Base-by-base conservation (phyloP, 2,113 vertebrate species). In the Procavia capensis region DNA sequence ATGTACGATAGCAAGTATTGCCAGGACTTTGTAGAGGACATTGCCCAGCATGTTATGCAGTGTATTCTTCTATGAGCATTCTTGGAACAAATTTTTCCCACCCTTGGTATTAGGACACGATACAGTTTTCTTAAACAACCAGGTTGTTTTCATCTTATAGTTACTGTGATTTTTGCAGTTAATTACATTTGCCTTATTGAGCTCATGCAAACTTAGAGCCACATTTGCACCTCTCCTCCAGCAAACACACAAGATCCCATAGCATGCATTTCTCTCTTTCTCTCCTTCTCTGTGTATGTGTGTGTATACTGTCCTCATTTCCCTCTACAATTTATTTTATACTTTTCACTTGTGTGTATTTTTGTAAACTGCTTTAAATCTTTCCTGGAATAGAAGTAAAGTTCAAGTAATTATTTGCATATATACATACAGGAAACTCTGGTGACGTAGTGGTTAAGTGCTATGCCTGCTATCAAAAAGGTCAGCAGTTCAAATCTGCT, bases 281-380 rank as follows among this genome's bases (percentile, higher is more conserved):
- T n/a, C n/a, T n/a, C n/a, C n/a, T n/a, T n/a, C n/a, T n/a, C 27
- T 25, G 45, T 66, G 11, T 59, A 25, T 66, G 16, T 66, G 14
- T 90, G 22, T 45, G 63, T 88, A 5, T 75, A 41, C 39, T 57
- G 31, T 9, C 39, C 76, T 86, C 19, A 27, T 90, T 90, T 80
- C 45, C 27, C 36, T 68, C 85, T 22, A 57, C 2, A 9, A 63
- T 61, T 83, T 25, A 89, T 34, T 84, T 76, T 81, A 64, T 72
- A 27, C 41, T 16, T 94, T 76, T 36, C 22, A 7, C 2, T 27
- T 79, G 36, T 6, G 27, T 57, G 36, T 54, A 34, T 39, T 88
- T 93, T 93, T 91, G 17, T 31, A 70, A 90, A 66, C 39, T 45
- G 76, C 47, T 29, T 61, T 61, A 91, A 88, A 57, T 83, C 57